Evolutionary conservation across 2,888 invertebrate genomes (phyloP), one percentile per base, ranked within the genome.

Genomic region (Dexiosoma caninum): DNA sequence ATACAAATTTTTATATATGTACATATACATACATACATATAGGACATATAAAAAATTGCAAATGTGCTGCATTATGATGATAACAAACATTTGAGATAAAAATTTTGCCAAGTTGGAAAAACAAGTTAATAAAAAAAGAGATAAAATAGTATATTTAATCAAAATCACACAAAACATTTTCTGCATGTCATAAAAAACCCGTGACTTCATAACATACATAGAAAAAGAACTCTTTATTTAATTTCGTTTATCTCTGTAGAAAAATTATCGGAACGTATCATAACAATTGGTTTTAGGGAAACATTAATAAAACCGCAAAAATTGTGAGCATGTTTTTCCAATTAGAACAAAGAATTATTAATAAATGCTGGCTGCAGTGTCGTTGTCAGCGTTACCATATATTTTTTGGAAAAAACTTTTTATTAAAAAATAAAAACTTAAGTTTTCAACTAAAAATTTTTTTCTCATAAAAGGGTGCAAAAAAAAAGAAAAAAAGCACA

Each of bases 121-220:
- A 23, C 21, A 55, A 67, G 5, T 19, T 12, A 5, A 42, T 0
- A 42, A 10, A n/a, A n/a, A 16, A n/a, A 14, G 16, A 51, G 23
- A 62, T 16, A 14, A 37, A 62, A 40, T n/a, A n/a, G n/a, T n/a
- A 60, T 9, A 59, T 67, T 67, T 59, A 60, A 60, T 51, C 57
- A 67, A 67, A 51, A 27, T 60, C 12, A 66, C 6, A 44, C 67
- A n/a, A n/a, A n/a, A n/a, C 30, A 27, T n/a, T 57, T 14, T 12
- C 30, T 46, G 74, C 37, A 46, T 9, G 16, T 10, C 40, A 60
- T 59, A 46, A 69, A 57, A 64, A 66, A 35, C 74, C 57, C 66
- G 57, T 66, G 74, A 66, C 66, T 66, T 32, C 27, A 27, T 27
- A 27, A 27, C 27, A 6, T 27, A 49, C 21, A 23, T 1, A 37